Conservation (phyloP, 1,140 invertebrate species). For the Pantala flavescens region DNA sequence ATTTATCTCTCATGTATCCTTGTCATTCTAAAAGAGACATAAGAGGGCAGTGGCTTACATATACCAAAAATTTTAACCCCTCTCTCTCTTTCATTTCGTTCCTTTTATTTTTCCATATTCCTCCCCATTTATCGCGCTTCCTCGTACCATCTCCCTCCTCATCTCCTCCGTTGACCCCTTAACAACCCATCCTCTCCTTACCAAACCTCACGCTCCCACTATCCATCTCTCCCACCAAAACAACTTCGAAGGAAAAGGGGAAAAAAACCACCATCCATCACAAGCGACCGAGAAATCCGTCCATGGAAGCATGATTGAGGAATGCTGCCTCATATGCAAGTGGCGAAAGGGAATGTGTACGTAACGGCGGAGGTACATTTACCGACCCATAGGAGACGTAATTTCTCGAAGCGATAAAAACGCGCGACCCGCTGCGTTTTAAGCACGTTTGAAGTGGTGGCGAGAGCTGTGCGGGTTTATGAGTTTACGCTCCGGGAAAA, state of each 20-base stretch:
- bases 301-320: background rate
- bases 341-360: background rate
- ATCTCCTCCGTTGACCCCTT: background rate
- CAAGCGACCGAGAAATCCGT: constrained; percentile 3
- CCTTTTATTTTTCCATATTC: background rate
- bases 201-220: background rate
- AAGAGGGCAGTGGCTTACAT: too few species aligned
- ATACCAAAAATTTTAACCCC: too few species aligned
- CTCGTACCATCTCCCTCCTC: background rate
- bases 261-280: background rate
- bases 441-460: too few species aligned
- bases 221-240: constrained; percentile 5
- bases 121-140: background rate
- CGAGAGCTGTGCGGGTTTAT: too few species aligned
- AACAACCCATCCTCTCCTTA: background rate
- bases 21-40: too few species aligned
- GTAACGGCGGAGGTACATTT: too few species aligned
- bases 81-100: background rate
- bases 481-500: too few species aligned
- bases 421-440: too few species aligned
- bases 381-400: too few species aligned
- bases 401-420: too few species aligned
- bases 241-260: background rate
- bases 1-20: too few species aligned
- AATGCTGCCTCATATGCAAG: too few species aligned